Conservation (phyloP, 2,797 vertebrate genomes). For the Momotus momota region DNA sequence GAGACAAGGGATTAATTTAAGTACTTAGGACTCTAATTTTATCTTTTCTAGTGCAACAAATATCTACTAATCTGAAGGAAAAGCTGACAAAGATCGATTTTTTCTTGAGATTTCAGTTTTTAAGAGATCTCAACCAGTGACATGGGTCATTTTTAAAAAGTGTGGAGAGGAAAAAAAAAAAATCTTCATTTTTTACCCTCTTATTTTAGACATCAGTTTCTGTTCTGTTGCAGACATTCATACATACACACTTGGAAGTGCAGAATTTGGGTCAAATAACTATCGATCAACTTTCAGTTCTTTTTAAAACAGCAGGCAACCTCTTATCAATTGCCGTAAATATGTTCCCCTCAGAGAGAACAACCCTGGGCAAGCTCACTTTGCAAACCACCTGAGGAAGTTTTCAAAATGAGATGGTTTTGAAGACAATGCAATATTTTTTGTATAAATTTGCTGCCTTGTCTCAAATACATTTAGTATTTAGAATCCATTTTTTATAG, state of each 20-base stretch:
- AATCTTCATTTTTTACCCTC: not conserved
- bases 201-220: not conserved
- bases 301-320: not conserved
- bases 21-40: not conserved
- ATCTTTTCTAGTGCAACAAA: not conserved
- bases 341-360: not conserved
- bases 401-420: not conserved
- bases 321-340: not conserved
- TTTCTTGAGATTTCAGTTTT: not conserved
- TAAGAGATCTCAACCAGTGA: not conserved
- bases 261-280: not conserved
- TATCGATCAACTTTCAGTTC: not conserved
- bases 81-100: not conserved
- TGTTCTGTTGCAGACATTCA: not conserved
- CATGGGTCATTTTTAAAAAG: not conserved
- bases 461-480: not conserved
- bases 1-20: slow-evolving; percentile 13
- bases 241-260: not conserved
- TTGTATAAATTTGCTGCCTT: not conserved
- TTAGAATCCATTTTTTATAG: not conserved
- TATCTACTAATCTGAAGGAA: not conserved
- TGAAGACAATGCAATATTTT: not conserved
- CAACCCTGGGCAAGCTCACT: not conserved
- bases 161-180: rapidly evolving
- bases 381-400: not conserved